Percentiles rank a stretch among this genome's conserved stretches.
Evolutionary conservation across 30 jellyfish, hydroid and myxozoan genomes (phyloP).

Genomic region (Phacellophora camtschatica): DNA sequence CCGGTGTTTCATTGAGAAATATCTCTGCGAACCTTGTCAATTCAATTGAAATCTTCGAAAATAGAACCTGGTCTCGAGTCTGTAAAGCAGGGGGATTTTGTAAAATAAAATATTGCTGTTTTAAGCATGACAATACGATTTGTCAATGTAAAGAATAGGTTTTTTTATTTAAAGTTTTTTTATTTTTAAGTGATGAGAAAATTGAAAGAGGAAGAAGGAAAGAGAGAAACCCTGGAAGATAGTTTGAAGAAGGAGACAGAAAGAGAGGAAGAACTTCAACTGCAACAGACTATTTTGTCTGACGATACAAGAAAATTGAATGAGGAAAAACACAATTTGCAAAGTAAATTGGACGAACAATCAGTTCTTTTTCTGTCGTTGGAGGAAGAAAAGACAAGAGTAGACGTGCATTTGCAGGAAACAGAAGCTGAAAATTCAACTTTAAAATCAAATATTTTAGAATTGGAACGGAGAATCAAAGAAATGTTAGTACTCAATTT

Average conservation of each 20-base stretch:
- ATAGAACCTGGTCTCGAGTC: too few relatives aligned
- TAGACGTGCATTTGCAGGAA: constrained; percentile 14
- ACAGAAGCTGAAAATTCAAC: constrained; percentile 30
- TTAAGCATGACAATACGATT: too few relatives aligned
- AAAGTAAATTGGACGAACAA: constrained; percentile 53
- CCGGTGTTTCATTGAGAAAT: not conserved
- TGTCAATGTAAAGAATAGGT: too few relatives aligned
- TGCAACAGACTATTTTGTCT: constrained; percentile 27
- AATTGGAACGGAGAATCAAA: constrained; percentile 40
- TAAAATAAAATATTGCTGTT: too few relatives aligned
- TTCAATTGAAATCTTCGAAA: too few relatives aligned
- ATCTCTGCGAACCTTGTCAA: not conserved
- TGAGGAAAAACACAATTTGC: constrained; percentile 34
- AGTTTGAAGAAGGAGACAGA: constrained; percentile 27
- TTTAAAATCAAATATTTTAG: constrained; percentile 17
- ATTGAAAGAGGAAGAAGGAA: constrained; percentile 44
- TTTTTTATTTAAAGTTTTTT: too few relatives aligned
- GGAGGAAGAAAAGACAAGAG: constrained; percentile 52
- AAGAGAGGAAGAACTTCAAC: constrained; percentile 37
- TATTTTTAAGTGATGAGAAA: constrained; percentile 15
- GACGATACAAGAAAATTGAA: constrained; percentile 43
- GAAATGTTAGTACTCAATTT: constrained; percentile 51
- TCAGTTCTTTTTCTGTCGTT: not conserved
- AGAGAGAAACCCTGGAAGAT: constrained; percentile 5
- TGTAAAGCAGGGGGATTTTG: too few relatives aligned